Evolutionary conservation across 2,888 invertebrate species (phyloP), one percentile per base, ranked within the genome.

Genomic region (Pemphredon lugubris): DNA sequence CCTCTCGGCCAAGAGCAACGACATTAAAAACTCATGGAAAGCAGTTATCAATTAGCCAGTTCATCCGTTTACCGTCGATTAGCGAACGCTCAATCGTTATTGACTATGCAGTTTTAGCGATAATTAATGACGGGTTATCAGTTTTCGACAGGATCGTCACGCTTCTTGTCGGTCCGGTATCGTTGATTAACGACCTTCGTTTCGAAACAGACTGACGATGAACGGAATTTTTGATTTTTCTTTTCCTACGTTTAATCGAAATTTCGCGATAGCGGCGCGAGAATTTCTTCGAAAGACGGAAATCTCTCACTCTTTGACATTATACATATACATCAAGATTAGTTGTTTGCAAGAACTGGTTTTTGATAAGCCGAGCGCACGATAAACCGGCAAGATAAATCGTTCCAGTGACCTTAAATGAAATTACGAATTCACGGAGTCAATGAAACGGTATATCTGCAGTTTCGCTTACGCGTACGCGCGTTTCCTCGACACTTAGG

Each of bases 1-100:
- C 47, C 66, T 45, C 48, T 47, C 23, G 21, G 37, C 26, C 16
- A 30, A 54, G 79, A 70, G 63, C 71, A 72, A 81, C 64, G 77
- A 73, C 77, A 70, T 61, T 34, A 45, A 44, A 42, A 63, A 14
- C 40, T n/a, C 9, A 11, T 13, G 21, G 14, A 34, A 26, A 18
- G 14, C 26, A 48, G 14, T 9, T 34, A 65, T 47, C 59, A 4
- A 23, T 37, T 16, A 0, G 16, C 14, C 30, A 32, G n/a, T 42
- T 40, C 23, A 2, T 16, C n/a, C 14, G 23, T 11, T 1, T 5
- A 44, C 40, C 59, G 67, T 69, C 69, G 45, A 48, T 69, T 50
- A 21, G 42, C n/a, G n/a, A n/a, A n/a, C 11, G n/a, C 26, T 14
- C 20, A 40, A 53, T 37, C 50, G 20, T 34, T 59, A 72, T 64